Conservation (phyloP, 1,140 invertebrate species). For the Sitobion miscanthi region DNA sequence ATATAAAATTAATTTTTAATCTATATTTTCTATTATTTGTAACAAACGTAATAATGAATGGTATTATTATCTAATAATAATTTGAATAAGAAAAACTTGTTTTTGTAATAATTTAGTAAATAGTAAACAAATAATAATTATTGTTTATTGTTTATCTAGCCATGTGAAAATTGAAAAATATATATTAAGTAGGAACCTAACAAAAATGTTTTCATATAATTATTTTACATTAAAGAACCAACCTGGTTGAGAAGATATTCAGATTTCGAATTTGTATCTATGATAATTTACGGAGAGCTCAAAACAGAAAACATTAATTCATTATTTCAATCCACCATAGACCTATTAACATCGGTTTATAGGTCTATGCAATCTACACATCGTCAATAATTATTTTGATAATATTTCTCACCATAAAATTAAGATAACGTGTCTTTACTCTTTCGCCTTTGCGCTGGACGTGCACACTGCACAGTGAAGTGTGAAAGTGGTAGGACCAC, state of each 20-base stretch:
- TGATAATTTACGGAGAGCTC: neutral
- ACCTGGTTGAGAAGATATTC: neutral
- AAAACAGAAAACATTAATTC: neutral
- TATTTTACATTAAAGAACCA: neutral
- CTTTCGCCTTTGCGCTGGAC: no score
- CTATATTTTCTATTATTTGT: no score
- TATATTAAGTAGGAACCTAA: neutral
- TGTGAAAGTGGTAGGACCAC: neutral
- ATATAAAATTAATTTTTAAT: no score
- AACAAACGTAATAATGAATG: neutral
- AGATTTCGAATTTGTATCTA: neutral
- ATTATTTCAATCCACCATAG: neutral
- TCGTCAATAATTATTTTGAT: conserved; percentile 9
- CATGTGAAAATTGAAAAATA: neutral
- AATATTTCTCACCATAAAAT: neutral
- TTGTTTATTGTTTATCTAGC: neutral
- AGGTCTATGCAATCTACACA: neutral
- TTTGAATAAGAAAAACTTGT: neutral
- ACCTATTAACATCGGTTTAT: neutral
- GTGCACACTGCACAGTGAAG: neutral
- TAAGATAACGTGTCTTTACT: neutral
- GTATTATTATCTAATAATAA: neutral
- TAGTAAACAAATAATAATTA: neutral
- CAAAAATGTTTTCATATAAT: neutral
- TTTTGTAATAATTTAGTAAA: neutral